These are phyloP conservation scores for Sebastes taczanowskii DNA, from an alignment of 2,797 vertebrate genomes.

Conservation along the genomic window DNA sequence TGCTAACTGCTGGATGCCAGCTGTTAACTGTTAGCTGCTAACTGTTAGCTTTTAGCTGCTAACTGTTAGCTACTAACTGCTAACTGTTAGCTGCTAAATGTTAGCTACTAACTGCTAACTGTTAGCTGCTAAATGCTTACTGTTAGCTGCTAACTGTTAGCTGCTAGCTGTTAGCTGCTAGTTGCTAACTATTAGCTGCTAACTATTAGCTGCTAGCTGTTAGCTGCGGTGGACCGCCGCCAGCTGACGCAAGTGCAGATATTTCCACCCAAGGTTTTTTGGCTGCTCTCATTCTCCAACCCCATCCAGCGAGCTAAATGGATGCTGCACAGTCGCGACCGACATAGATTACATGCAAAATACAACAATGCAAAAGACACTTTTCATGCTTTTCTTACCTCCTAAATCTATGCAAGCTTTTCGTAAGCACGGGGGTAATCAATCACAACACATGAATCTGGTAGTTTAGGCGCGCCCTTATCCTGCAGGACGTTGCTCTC, in stretches of 20 bases:
- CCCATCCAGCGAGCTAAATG: conserved; percentile 48
- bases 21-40: no score
- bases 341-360: conserved; percentile 27
- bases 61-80: not conserved
- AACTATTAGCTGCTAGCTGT: not conserved
- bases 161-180: not conserved
- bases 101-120: fast-evolving
- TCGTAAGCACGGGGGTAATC: conserved; percentile 66
- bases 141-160: not conserved
- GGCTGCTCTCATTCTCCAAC: conserved; percentile 63
- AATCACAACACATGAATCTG: conserved; percentile 83
- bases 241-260: conserved; percentile 82
- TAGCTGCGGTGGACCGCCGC: conserved; percentile 69
- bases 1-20: no score
- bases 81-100: no score
- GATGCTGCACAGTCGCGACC: conserved; percentile 55
- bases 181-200: no score
- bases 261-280: conserved; percentile 71
- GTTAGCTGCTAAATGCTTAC: fast-evolving
- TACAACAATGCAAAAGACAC: conserved; percentile 35
- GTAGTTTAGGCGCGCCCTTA: conserved; percentile 78
- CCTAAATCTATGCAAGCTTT: conserved; percentile 75
- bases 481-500: conserved; percentile 77
- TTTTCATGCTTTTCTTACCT: conserved; percentile 69
- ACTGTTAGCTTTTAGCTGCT: no score